A percentile compares a stretch with the other conserved stretches of the same genome.
phyloP scores from a whole-genome alignment of 2,113 vertebrate species.

The Silurus meridionalis region DNA sequence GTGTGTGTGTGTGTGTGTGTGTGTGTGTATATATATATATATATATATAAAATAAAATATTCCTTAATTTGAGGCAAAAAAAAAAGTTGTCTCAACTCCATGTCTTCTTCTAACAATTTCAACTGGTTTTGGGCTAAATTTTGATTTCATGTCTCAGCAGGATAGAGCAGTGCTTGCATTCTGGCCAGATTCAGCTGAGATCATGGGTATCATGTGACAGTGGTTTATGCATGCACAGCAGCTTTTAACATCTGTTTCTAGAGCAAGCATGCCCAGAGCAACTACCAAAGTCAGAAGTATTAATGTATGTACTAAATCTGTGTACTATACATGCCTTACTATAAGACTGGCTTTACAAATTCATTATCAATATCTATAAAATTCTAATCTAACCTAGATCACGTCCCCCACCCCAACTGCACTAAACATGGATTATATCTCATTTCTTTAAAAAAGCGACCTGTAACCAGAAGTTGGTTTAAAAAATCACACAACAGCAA shows the following conservation, averaged over 20 bases:
- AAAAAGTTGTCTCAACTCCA: not conserved
- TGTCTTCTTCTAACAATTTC: not conserved
- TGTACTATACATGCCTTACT: not conserved
- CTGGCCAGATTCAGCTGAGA: not conserved
- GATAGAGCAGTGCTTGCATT: not conserved
- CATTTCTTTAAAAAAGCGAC: not conserved
- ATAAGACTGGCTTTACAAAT: not conserved
- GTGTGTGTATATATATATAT: too few relatives aligned
- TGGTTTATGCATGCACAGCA: not conserved
- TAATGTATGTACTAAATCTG: too few relatives aligned
- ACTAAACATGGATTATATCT: not conserved
- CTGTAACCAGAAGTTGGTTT: not conserved
- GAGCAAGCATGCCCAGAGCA: not conserved
- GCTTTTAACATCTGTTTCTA: not conserved
- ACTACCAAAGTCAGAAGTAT: too few relatives aligned
- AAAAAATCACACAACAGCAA: not conserved
- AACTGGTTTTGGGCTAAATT: not conserved
- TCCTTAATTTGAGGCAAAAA: too few relatives aligned
- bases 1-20: too few relatives aligned
- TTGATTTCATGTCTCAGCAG: not conserved
- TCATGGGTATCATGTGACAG: not conserved
- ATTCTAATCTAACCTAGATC: not conserved
- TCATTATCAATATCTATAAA: not conserved
- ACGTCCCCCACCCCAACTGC: accelerated
- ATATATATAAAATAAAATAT: too few relatives aligned